Conservation (phyloP, 2,113 vertebrate genomes). For the Merops nubicus region DNA sequence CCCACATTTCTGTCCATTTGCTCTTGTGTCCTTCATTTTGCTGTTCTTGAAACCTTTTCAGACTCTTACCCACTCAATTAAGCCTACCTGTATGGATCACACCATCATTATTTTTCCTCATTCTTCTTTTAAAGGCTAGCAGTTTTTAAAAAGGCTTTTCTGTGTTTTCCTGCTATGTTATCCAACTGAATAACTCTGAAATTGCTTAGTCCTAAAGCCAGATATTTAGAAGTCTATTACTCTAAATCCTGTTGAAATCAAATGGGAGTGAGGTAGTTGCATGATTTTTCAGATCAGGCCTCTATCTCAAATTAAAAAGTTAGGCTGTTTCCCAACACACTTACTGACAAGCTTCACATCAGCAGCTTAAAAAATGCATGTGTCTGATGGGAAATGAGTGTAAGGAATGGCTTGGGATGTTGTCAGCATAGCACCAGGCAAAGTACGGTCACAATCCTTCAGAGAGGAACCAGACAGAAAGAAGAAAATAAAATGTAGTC, state of each 20-base stretch:
- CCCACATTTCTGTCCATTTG: not conserved
- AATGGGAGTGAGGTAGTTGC: not conserved
- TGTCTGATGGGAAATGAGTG: not conserved
- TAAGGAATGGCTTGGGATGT: not conserved
- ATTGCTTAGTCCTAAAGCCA: rapidly evolving
- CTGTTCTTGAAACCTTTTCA: not conserved
- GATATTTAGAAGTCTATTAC: not conserved
- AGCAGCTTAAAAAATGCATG: not conserved
- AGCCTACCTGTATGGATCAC: not conserved
- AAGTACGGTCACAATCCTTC: not conserved
- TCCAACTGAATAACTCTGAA: not conserved
- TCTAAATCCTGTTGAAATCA: not conserved
- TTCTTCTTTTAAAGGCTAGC: not conserved
- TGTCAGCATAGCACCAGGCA: not conserved
- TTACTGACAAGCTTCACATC: not conserved
- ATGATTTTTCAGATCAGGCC: not conserved
- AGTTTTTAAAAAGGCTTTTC: not conserved
- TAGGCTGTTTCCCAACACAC: not conserved
- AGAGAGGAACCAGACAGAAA: not conserved
- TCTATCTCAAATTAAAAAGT: not conserved
- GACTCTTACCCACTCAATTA: not conserved
- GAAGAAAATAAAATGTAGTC: not conserved
- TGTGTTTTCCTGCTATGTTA: not conserved
- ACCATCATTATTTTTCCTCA: not conserved
- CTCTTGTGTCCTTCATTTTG: not conserved